phyloP scores from a whole-genome alignment of 2,113 vertebrate genomes.

The Myrmecophaga tridactyla region DNA sequence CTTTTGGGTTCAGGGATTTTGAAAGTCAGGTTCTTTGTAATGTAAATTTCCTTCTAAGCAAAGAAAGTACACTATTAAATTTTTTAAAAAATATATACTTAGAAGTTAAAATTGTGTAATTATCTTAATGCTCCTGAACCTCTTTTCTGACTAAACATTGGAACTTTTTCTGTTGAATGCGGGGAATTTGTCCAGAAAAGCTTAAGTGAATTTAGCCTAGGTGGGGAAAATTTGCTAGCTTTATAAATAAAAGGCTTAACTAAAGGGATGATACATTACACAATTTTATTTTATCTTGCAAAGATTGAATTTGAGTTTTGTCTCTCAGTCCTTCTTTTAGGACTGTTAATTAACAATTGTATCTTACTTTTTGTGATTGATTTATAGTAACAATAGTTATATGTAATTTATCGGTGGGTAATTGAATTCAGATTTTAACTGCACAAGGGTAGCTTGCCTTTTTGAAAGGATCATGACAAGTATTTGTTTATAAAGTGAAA shows the following conservation, averaged over 20 bases:
- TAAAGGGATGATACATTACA: constrained; percentile 20
- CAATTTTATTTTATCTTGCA: constrained; percentile 39
- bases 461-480: not conserved
- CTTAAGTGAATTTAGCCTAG: constrained; percentile 77
- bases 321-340: constrained; percentile 38
- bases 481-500: not conserved
- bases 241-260: constrained; percentile 56
- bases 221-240: not conserved
- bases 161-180: constrained; percentile 79
- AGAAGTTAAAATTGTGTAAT: constrained; percentile 75
- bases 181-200: constrained; percentile 80
- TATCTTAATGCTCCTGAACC: constrained; percentile 77
- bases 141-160: constrained; percentile 82
- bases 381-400: constrained; percentile 26
- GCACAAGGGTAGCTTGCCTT: not conserved
- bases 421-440: constrained; percentile 30
- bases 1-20: constrained; percentile 75
- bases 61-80: constrained; percentile 78
- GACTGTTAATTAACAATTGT: constrained; percentile 41
- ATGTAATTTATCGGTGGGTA: not conserved
- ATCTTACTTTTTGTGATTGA: constrained; percentile 26
- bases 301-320: constrained; percentile 19
- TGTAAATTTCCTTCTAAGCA: constrained; percentile 80
- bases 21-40: constrained; percentile 72
- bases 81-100: constrained; percentile 69